phyloP scores from a whole-genome alignment of 1,140 invertebrate species.

The Ceratoteleas bidentatus region DNA sequence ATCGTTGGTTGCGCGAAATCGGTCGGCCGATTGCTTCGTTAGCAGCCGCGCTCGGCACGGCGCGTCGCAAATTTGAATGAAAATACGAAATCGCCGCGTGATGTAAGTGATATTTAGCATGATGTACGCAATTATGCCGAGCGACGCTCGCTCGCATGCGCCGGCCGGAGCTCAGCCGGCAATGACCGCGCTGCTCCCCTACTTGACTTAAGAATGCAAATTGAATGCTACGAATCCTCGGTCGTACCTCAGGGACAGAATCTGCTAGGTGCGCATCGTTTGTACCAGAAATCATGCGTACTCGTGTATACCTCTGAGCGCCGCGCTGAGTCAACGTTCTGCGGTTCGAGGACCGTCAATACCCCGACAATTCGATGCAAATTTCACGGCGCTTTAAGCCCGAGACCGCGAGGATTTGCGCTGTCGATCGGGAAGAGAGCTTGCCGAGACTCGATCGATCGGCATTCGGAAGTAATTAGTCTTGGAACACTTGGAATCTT shows the following conservation, averaged over 20 bases:
- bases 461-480: too few relatives aligned
- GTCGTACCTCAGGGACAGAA: slow-evolving; percentile 72
- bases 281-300: slow-evolving; percentile 62
- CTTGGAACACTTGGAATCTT: too few relatives aligned
- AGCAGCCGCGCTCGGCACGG: slow-evolving; percentile 7
- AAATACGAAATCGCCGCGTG: slow-evolving; percentile 38
- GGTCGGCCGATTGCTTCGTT: slow-evolving; percentile 33
- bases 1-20: slow-evolving; percentile 13
- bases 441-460: too few relatives aligned
- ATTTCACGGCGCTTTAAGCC: too few relatives aligned
- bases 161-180: slow-evolving; percentile 34
- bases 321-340: slow-evolving; percentile 46
- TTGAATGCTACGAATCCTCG: slow-evolving; percentile 72
- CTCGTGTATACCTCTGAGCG: slow-evolving; percentile 57
- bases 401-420: too few relatives aligned
- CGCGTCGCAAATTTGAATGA: slow-evolving; percentile 30
- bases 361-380: not conserved
- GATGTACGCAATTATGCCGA: slow-evolving; percentile 52
- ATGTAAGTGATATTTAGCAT: slow-evolving; percentile 60
- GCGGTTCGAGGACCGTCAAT: slow-evolving; percentile 9
- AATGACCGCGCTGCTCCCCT: slow-evolving; percentile 64
- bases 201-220: slow-evolving; percentile 76
- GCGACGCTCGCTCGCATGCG: slow-evolving; percentile 41
- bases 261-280: slow-evolving; percentile 72
- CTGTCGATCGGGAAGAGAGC: too few relatives aligned